Evolutionary conservation across 1,140 invertebrate genomes (phyloP).

Genomic region (Pteromalus puparum): DNA sequence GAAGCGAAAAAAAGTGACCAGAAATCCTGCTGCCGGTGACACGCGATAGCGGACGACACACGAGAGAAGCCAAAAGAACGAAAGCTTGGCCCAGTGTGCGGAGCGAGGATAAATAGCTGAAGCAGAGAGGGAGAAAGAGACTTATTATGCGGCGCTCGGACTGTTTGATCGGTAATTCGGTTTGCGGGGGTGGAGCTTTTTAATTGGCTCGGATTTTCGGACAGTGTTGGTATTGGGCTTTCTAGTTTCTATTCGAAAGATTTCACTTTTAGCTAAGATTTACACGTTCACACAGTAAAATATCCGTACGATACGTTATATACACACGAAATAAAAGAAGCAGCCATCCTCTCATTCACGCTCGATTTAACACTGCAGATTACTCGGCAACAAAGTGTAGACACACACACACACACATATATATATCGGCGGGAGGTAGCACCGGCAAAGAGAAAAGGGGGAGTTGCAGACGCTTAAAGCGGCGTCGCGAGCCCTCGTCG

Average conservation of each 20-base stretch:
- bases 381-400: neutral
- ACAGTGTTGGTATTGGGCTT: too few relatives aligned
- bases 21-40: constrained; percentile 31
- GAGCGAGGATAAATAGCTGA: neutral
- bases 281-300: too few relatives aligned
- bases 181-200: neutral
- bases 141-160: neutral
- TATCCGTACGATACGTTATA: too few relatives aligned
- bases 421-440: neutral
- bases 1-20: neutral
- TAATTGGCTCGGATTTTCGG: neutral
- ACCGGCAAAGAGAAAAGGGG: too few relatives aligned
- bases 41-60: neutral
- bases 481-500: neutral
- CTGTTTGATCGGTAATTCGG: neutral
- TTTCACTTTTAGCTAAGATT: too few relatives aligned
- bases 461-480: neutral
- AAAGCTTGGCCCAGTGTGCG: neutral
- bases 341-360: neutral
- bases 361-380: neutral
- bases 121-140: neutral
- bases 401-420: neutral
- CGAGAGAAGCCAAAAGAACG: neutral
- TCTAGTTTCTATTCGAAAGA: too few relatives aligned
- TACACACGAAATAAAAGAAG: neutral